Evolutionary conservation across 2,888 invertebrate species (phyloP), one percentile per base, ranked within the genome.

Genomic region (Aspidiotus destructor): DNA sequence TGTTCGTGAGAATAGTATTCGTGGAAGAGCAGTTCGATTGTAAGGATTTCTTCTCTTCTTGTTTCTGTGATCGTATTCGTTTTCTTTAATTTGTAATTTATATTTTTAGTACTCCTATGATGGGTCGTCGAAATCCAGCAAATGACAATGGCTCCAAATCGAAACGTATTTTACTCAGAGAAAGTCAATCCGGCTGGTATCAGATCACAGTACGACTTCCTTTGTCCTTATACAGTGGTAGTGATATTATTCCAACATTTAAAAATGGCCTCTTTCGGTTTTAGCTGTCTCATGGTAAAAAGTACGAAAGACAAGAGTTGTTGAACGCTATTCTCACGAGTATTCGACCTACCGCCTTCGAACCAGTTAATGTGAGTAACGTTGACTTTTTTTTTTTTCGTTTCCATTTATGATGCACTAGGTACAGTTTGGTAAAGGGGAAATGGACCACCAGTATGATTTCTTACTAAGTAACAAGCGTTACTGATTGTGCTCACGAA

Each of bases 231-330:
- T 28, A 8, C n/a, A 17, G 8, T 10, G 28, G n/a, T 15, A 17
- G 10, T 57, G 7, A 6, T n/a, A 8, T 63, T 63, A 8, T 13
- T 28, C 48, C 2, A 53, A 15, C 6, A n/a, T 13, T 9, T 54
- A 7, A n/a, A 58, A 1, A 13, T 28, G n/a, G 55, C 3, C 17
- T 2, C 7, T 44, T 60, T 6, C n/a, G 58, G 9, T 40, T 40
- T 13, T 17, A 67, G 67, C 7, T 67, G 15, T 48, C 41, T 15
- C 67, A 67, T 40, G 67, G 60, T 11, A 67, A 67, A 67, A 67
- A 67, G 28, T 67, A 67, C 13, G 57, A 28, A 11, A 41, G 48
- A 48, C 67, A 67, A 60, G 67, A 67, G 16, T 41, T 67, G 15
- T 60, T 67, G 60, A 67, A 67, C 58, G 41, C 44, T n/a, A n/a